A percentile compares a stretch with the other conserved stretches of the same genome.
phyloP scores from a whole-genome alignment of 2,113 vertebrate species.

The Nothocercus julius region DNA sequence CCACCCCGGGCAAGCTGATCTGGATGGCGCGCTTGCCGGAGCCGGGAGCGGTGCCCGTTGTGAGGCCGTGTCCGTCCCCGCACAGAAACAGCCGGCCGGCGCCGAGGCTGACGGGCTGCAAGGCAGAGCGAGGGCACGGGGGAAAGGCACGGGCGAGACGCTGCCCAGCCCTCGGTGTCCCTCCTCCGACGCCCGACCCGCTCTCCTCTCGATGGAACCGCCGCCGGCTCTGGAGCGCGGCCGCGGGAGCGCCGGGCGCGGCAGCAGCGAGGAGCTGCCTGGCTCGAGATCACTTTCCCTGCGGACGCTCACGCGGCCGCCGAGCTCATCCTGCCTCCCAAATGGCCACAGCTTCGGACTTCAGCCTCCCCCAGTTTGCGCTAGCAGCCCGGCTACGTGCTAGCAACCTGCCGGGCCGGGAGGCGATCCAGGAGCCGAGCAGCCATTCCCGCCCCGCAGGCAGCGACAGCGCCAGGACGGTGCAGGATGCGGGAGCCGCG shows the following conservation, averaged over 20 bases:
- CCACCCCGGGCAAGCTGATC: rapidly evolving
- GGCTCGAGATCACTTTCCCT: too few species aligned
- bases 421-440: neutral
- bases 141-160: neutral
- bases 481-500: neutral
- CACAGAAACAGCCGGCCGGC: neutral
- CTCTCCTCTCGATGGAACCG: too few species aligned
- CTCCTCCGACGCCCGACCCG: too few species aligned
- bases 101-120: neutral
- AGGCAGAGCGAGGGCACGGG: neutral
- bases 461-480: neutral
- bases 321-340: neutral
- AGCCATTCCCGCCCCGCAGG: neutral
- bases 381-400: rapidly evolving
- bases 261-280: too few species aligned
- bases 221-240: too few species aligned
- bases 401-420: neutral
- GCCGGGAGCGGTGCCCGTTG: neutral
- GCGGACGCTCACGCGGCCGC: too few species aligned
- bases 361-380: neutral
- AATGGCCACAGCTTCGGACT: neutral
- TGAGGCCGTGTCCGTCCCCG: neutral
- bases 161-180: too few species aligned
- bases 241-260: too few species aligned
- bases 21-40: neutral